Base-by-base conservation (phyloP, 1,140 invertebrate genomes). In the Agrilus planipennis region DNA sequence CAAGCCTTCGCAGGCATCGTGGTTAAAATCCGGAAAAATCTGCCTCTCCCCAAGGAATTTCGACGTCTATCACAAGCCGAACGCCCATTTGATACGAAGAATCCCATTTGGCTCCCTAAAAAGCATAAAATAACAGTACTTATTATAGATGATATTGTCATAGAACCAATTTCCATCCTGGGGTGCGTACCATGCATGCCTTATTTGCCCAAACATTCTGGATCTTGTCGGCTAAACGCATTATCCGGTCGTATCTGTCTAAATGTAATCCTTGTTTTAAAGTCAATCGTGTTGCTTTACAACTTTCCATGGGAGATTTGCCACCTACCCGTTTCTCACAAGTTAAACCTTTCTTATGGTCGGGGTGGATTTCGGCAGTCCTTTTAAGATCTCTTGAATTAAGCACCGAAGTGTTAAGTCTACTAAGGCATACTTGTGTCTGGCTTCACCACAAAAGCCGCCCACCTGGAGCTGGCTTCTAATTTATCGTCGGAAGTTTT, bases 371-470 rank as follows among this genome's bases (percentile, higher is more conserved):
- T 45, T 23, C 23, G 31, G 15, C 23, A 17, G 29, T 17, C 43
- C 43, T 16, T 35, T 45, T 19, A 23, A 10, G 11, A 37, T 34
- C 17, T 40, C 19, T 4, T 18, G 32, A 19, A 22, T 15, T 17
- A 12, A 19, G n/a, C 7, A 15, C 17, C 37, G 43, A 19, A 29
- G 37, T 25, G 28, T 28, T 19, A 27, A 29, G 11, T 37, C 34
- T 16, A 17, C 20, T 22, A 45, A 41, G 23, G 11, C 37, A 9
- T 45, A 45, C 39, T 17, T 44, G 9, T 40, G 42, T 20, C n/a
- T 44, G n/a, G 43, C 25, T 41, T 36, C 14, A n/a, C 35, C 15
- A 45, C 43, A 7, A 45, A 41, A 18, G 43, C 46, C 3, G 18
- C 45, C 7, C 42, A 47, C 41, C 20, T 45, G 12, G 42, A 47